phyloP scores from a whole-genome alignment of 2,797 vertebrate genomes.

The Phoxinus dragarum region DNA sequence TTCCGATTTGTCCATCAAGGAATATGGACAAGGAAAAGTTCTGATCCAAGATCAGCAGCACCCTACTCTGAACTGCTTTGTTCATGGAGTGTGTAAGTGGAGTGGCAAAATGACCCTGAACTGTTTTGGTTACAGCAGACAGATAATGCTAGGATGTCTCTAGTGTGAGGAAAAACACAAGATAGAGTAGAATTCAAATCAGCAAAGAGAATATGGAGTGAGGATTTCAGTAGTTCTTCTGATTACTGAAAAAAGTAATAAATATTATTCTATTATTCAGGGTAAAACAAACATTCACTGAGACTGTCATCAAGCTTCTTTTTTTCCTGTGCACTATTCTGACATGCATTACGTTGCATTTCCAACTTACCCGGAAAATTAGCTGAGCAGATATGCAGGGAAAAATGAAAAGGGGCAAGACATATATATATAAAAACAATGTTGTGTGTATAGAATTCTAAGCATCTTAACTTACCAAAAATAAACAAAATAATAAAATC shows the following conservation, averaged over 20 bases:
- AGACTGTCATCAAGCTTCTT: conserved; percentile 82
- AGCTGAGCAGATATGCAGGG: conserved; percentile 80
- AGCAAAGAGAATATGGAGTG: conserved; percentile 30
- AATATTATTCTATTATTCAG: conserved; percentile 71
- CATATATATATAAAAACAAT: conserved; percentile 31
- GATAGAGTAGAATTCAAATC: conserved; percentile 44
- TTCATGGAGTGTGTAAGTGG: conserved; percentile 73
- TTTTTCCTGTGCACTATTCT: conserved; percentile 86
- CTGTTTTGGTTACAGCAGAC: conserved; percentile 96
- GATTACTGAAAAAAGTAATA: conserved; percentile 39
- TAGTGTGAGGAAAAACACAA: conserved; percentile 67
- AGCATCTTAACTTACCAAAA: conserved; percentile 54
- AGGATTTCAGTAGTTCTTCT: conserved; percentile 35
- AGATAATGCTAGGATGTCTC: conserved; percentile 80
- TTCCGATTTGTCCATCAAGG: conserved; percentile 34
- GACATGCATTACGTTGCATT: conserved; percentile 95
- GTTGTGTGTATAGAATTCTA: conserved; percentile 59
- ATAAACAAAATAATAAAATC: conserved; percentile 60
- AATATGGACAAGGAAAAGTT: conserved; percentile 56
- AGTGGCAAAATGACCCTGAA: conserved; percentile 88
- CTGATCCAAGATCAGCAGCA: conserved; percentile 49
- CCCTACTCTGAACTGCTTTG: conserved; percentile 78
- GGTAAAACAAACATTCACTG: conserved; percentile 85
- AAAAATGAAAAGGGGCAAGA: conserved; percentile 56
- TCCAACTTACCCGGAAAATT: conserved; percentile 85